Evolutionary conservation across 2,113 vertebrate species (phyloP).

Genomic region (Corapipo altera): DNA sequence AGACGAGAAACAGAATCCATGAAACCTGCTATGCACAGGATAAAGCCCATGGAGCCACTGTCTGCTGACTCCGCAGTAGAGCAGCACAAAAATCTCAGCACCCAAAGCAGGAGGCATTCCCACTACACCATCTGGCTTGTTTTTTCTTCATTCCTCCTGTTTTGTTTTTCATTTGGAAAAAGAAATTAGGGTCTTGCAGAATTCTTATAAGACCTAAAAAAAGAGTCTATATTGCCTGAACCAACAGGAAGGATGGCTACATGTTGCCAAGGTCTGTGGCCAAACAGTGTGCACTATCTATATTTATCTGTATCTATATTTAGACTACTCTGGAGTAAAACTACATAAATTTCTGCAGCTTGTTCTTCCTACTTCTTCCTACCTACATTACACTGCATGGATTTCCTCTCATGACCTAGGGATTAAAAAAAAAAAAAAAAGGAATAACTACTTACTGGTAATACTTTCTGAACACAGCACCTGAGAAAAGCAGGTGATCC

Average conservation of each 20-base stretch:
- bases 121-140: not conserved
- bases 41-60: not conserved
- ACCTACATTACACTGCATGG: not conserved
- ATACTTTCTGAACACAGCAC: not conserved
- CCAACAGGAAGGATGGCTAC: not conserved
- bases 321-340: not conserved
- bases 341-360: not conserved
- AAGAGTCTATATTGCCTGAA: not conserved
- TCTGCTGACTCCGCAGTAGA: not conserved
- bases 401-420: not conserved
- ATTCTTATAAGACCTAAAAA: not conserved
- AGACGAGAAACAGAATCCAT: not conserved
- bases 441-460: not conserved
- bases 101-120: not conserved
- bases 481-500: not conserved
- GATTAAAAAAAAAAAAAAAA: not conserved
- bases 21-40: not conserved
- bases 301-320: not conserved
- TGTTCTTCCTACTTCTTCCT: not conserved
- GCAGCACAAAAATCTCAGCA: not conserved
- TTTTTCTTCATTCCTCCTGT: not conserved
- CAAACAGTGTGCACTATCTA: not conserved
- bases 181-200: not conserved
- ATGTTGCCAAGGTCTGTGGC: not conserved
- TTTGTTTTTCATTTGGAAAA: not conserved